Conservation (phyloP, 2,888 invertebrate genomes). For the Pyrrhia umbra region DNA sequence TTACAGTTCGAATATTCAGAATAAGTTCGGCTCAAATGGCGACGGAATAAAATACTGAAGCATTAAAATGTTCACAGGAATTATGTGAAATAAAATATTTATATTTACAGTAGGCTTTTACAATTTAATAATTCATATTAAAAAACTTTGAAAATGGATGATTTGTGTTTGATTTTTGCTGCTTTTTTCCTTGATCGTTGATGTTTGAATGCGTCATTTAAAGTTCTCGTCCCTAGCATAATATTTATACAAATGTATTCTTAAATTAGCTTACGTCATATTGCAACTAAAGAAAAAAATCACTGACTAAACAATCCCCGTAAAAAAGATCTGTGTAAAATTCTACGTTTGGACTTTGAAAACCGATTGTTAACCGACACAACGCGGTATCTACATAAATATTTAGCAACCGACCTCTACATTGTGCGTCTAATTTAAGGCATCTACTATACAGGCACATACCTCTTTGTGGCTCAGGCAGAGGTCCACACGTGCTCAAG, state of each 20-base stretch:
- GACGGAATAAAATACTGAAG: background rate
- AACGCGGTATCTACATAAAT: background rate
- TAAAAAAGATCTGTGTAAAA: too few species aligned
- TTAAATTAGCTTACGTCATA: too few species aligned
- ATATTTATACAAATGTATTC: too few species aligned
- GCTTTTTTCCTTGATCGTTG: too few species aligned
- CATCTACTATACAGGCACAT: slow-evolving; percentile 1
- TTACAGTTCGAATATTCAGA: slow-evolving; percentile 50
- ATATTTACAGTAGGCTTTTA: background rate
- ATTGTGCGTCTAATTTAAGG: slow-evolving; percentile 46
- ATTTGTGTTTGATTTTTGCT: too few species aligned
- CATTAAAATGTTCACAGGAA: slow-evolving; percentile 9
- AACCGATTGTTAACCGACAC: background rate
- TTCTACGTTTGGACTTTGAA: too few species aligned
- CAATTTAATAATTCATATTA: background rate
- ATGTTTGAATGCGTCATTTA: too few species aligned
- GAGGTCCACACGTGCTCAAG: slow-evolving; percentile 59
- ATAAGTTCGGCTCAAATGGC: slow-evolving; percentile 25
- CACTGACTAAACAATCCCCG: too few species aligned
- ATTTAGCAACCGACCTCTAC: slow-evolving; percentile 18
- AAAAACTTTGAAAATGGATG: too few species aligned
- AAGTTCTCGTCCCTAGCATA: too few species aligned
- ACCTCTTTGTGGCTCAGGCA: slow-evolving; percentile 12
- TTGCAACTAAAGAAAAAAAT: too few species aligned
- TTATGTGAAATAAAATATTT: background rate